Evolutionary conservation across 2,797 vertebrate species (phyloP).

Genomic region (Chrysocyon brachyurus): DNA sequence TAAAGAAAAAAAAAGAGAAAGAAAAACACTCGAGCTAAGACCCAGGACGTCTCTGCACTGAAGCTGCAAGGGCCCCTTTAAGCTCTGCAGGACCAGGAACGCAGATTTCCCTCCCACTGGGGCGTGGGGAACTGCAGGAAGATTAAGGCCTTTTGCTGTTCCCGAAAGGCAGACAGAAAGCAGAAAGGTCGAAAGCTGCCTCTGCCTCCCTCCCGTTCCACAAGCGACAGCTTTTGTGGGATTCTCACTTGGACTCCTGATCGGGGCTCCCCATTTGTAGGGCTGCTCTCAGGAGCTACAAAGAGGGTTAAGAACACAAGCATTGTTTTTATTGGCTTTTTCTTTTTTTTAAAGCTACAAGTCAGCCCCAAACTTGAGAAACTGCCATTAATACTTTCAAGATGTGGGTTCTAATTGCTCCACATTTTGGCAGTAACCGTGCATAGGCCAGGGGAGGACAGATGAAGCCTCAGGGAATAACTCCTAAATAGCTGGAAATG

Average conservation of each 20-base stretch:
- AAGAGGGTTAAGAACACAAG: not conserved
- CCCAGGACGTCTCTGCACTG: not conserved
- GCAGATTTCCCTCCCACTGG: not conserved
- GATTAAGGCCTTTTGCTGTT: not conserved
- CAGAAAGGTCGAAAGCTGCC: not conserved
- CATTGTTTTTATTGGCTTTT: conserved; percentile 28
- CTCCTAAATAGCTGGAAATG: not conserved
- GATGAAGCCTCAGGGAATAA: not conserved
- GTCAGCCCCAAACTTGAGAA: conserved; percentile 84
- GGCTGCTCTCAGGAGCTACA: not conserved
- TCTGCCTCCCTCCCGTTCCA: not conserved
- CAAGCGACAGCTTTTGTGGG: not conserved
- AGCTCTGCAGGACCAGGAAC: not conserved
- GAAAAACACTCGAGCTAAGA: not conserved
- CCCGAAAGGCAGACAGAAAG: not conserved
- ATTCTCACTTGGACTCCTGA: not conserved
- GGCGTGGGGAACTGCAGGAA: not conserved
- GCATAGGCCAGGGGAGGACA: conserved; percentile 68
- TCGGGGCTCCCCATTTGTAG: not conserved
- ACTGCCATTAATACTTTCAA: conserved; percentile 88
- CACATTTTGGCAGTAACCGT: conserved; percentile 83
- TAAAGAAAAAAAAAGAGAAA: too few relatives aligned
- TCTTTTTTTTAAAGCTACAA: conserved; percentile 31
- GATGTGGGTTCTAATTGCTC: conserved; percentile 87
- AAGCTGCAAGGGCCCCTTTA: not conserved